phyloP scores from a whole-genome alignment of 2,888 invertebrate genomes.

The Diaphora mendica region DNA sequence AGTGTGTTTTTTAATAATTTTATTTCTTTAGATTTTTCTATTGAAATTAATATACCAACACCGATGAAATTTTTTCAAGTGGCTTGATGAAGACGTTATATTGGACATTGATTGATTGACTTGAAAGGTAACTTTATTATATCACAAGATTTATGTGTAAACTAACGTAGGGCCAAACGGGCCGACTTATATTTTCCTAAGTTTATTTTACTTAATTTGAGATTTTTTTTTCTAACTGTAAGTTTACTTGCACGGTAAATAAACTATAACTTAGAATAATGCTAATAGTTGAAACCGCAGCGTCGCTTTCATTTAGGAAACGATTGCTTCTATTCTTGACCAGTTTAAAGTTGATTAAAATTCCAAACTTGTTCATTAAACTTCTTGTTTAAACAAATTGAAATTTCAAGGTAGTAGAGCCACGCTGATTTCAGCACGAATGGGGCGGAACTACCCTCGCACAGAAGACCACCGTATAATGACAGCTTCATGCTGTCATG shows the following conservation, averaged over 20 bases:
- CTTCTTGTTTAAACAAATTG: too few species aligned
- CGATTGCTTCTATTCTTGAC: too few species aligned
- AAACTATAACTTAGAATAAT: too few species aligned
- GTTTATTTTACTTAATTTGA: background rate
- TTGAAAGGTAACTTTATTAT: background rate
- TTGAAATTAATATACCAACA: background rate
- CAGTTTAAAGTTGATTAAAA: too few species aligned
- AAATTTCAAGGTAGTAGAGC: too few species aligned
- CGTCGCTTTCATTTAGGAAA: too few species aligned
- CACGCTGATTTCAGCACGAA: too few species aligned
- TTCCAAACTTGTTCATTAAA: too few species aligned
- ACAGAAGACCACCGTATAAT: too few species aligned
- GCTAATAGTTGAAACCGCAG: too few species aligned
- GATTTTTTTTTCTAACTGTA: background rate
- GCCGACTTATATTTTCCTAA: background rate
- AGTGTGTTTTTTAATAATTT: background rate
- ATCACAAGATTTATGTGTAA: background rate
- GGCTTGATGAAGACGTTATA: background rate
- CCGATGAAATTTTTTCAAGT: background rate
- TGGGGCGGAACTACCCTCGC: too few species aligned
- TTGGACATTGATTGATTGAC: background rate
- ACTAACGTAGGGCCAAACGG: background rate
- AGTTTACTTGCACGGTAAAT: background rate
- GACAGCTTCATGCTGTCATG: too few species aligned
- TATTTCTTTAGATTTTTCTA: background rate